Base-by-base conservation (phyloP, 2,888 invertebrate species). In the Drosophila meridiana region DNA sequence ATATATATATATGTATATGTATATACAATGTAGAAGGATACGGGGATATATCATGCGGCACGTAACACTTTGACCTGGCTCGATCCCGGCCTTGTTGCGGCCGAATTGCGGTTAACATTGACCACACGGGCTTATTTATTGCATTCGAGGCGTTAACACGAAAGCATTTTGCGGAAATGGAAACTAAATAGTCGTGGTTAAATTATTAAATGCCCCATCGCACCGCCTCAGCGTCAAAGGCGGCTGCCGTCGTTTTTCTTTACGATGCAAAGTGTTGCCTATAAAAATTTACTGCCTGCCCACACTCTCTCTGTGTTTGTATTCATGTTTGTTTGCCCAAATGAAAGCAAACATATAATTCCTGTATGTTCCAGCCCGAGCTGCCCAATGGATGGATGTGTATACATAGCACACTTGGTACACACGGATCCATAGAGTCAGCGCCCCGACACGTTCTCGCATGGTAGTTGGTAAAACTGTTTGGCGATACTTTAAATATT, bases 161-260 rank as follows among this genome's bases (percentile, higher is more conserved):
- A 85, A 78, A 76, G 74, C 84, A 85, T 85, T 84, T 85, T 78
- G 83, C 74, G 86, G 78, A 83, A 85, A 85, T 78, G 83, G 78
- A 85, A 87, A 86, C 84, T 88, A 88, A 87, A 85, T 87, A 88
- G 86, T 85, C 69, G 86, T 86, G 86, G 84, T 83, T 85, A 88
- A 85, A 88, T 85, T 85, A 86, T 88, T 88, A 85, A 84, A 84
- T 80, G 80, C 80, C 71, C 69, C 80, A 77, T 42, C 67, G 61
- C 69, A 61, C 38, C 38, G 66, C 42, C 65, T 50, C 70, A 47
- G 40, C 28, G 38, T 14, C 55, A 58, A 62, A 50, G 57, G 62
- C 70, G 61, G 59, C 36, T 53, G 55, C 70, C 67, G 70, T 77
- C 71, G 79, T 85, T 87, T 87, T 84, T 85, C 83, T 84, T 84